Evolutionary conservation across 2,113 vertebrate genomes (phyloP), one percentile per base, ranked within the genome.

Genomic region (Psilopsiagon aurifrons): DNA sequence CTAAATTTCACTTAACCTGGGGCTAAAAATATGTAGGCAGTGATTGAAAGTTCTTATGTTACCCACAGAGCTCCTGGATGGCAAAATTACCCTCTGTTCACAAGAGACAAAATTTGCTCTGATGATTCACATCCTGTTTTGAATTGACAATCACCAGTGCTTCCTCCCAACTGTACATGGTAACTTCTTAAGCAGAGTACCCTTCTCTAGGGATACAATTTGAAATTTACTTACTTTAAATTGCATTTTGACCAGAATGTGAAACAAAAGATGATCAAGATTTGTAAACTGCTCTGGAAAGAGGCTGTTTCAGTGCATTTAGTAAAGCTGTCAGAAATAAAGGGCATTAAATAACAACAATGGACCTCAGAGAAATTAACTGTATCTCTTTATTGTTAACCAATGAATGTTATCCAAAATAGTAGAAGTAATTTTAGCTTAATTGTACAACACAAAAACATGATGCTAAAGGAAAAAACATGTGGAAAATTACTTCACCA

Each of bases 301-400:
- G 67, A 82, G 14, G 37, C 18, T 75, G 49, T 9, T 52, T 18
- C 27, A 85, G 37, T 41, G 29, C 62, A 29, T 60, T 92, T n/a
- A 63, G 54, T 52, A 93, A 86, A 89, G 64, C n/a, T 71, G 44
- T n/a, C 44, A 79, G 54, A 73, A 94, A 76, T 91, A 97, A 94
- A 96, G 39, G 66, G 88, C 44, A 31, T 97, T 95, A 98, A 98
- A 98, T 96, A 98, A 98, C 97, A 98, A 98, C 98, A 98, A 43
- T 96, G 98, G 85, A 97, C 95, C 94, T 98, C 96, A 70, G 93
- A 97, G 95, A 96, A 98, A 97, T 98, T 94, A 98, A 97, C 96
- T 98, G 98, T 98, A 98, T 97, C 95, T 98, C 98, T 99, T 98
- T 98, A 99, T 98, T 98, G 98, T 98, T 98, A 98, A 98, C 97